A percentile compares a stretch with the other conserved stretches of the same genome.
These are phyloP conservation scores for Pangasius larnaudii DNA, from an alignment of 2,797 vertebrate genomes.

Conservation along the genomic window DNA sequence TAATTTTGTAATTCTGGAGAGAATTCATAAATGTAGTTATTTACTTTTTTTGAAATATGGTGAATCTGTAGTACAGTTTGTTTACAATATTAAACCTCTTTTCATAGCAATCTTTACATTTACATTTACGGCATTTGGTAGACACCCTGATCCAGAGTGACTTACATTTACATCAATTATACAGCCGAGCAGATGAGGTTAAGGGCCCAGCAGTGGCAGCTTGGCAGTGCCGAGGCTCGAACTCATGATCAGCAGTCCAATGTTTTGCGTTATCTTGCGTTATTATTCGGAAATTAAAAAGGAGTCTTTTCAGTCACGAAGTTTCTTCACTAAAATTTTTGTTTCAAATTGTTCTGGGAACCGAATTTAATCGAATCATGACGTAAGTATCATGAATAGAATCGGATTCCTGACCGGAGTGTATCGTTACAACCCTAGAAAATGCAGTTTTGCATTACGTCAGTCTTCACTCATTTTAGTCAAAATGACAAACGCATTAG, in stretches of 20 bases:
- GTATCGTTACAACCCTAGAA: background rate
- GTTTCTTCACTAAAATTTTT: background rate
- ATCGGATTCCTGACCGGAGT: background rate
- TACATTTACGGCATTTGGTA: no score
- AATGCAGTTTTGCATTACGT: background rate
- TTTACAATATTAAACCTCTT: background rate
- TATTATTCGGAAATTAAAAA: background rate
- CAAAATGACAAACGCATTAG: background rate
- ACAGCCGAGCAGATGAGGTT: no score
- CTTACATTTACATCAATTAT: no score
- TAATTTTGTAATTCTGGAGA: no score
- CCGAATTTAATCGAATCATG: background rate
- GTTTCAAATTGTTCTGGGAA: background rate
- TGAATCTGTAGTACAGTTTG: no score
- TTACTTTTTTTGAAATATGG: no score
- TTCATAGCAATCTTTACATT: background rate
- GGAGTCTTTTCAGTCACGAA: background rate
- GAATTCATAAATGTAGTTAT: no score
- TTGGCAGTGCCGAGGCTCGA: no score
- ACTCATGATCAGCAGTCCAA: no score
- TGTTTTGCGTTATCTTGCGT: no score
- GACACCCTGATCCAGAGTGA: no score
- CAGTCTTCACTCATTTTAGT: background rate
- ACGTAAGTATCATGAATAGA: background rate
- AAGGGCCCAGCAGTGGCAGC: no score